Evolutionary conservation across 2,797 vertebrate species (phyloP).

Genomic region (Enteromius paludinosus): DNA sequence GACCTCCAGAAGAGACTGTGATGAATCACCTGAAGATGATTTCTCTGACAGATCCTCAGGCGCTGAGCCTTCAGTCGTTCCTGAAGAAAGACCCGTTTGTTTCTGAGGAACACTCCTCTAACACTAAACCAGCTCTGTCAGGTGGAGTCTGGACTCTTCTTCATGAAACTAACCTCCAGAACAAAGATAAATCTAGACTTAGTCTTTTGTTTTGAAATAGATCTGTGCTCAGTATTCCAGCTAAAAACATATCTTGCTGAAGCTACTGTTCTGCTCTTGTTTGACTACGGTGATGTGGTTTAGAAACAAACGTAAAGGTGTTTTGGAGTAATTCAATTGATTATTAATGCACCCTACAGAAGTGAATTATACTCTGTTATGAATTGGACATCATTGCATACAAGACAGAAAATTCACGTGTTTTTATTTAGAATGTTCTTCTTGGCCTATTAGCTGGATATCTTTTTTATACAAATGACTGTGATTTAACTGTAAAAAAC

Average conservation of each 20-base stretch:
- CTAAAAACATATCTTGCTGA: background rate
- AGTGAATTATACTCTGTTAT: background rate
- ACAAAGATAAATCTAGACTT: too few species aligned
- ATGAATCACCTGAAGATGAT: slow-evolving; percentile 57
- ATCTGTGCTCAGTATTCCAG: background rate
- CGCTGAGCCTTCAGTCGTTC: background rate
- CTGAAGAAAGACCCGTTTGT: background rate
- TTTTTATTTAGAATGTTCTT: too few species aligned
- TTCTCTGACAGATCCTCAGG: slow-evolving; percentile 8
- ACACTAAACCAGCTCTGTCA: too few species aligned
- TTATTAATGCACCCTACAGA: background rate
- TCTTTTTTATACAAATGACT: too few species aligned
- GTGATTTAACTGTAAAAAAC: too few species aligned
- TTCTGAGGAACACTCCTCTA: too few species aligned
- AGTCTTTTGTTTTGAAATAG: too few species aligned
- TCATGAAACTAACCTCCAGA: too few species aligned
- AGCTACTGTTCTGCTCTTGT: background rate
- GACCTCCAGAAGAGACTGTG: slow-evolving; percentile 44
- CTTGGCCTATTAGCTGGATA: background rate
- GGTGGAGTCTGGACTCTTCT: too few species aligned
- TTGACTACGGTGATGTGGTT: background rate
- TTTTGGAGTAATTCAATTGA: background rate
- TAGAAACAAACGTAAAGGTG: background rate
- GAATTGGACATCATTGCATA: background rate
- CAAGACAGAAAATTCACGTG: too few species aligned